Conservation (phyloP, 2,113 vertebrate species). For the Panthera tigris region DNA sequence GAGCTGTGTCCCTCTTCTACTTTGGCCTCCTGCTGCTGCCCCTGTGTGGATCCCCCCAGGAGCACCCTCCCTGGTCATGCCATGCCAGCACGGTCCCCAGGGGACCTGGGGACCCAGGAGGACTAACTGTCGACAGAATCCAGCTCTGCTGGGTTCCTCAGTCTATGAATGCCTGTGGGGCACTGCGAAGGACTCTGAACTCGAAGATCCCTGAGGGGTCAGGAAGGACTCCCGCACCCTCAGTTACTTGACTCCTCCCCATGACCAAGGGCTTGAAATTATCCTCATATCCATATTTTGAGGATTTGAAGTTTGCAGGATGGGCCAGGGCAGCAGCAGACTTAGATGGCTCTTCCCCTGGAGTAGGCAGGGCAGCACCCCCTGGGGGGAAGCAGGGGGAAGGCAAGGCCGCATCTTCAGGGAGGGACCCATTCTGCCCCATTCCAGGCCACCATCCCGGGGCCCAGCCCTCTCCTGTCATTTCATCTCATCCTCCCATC, state of each 20-base stretch:
- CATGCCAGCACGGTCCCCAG: background rate
- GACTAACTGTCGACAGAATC: background rate
- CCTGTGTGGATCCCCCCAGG: background rate
- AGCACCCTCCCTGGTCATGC: background rate
- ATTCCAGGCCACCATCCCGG: background rate
- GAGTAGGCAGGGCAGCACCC: background rate
- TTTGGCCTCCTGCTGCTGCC: background rate
- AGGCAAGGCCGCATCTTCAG: fast-evolving
- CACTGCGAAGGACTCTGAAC: background rate
- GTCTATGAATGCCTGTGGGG: background rate
- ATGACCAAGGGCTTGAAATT: background rate
- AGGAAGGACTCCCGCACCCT: background rate
- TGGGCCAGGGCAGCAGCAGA: fast-evolving
- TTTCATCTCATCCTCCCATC: background rate
- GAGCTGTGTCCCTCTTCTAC: background rate
- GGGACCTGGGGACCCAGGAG: background rate
- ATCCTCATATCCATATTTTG: too few relatives aligned
- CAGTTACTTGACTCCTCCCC: background rate
- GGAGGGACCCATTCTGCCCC: fast-evolving
- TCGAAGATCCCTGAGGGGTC: background rate
- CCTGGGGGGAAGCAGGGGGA: background rate
- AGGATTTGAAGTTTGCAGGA: background rate
- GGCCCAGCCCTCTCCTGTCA: background rate
- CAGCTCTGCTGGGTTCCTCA: background rate
- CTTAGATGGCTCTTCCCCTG: background rate